These are phyloP conservation scores for Palythoa grandis DNA, from an alignment of 92 coral and sea anemone species.

Conservation along the genomic window DNA sequence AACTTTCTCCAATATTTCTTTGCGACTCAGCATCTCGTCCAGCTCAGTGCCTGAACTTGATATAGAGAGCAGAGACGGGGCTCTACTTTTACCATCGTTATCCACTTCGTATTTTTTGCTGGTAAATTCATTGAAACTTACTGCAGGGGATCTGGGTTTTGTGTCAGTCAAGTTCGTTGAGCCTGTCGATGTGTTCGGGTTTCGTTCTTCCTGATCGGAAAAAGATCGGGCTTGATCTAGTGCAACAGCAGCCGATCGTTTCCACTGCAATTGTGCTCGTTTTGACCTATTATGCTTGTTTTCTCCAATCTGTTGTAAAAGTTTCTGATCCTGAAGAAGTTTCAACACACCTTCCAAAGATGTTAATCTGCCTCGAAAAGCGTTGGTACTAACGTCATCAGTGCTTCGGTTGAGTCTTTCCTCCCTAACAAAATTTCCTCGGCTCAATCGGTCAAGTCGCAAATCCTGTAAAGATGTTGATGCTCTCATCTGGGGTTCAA, in stretches of 20 bases:
- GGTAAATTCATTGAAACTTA: slow-evolving; percentile 19
- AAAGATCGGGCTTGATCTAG: slow-evolving; percentile 64
- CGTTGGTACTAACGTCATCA: slow-evolving; percentile 34
- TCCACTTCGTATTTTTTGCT: slow-evolving; percentile 24
- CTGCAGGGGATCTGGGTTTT: slow-evolving; percentile 1
- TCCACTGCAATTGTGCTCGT: slow-evolving; percentile 84
- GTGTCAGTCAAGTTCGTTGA: background rate
- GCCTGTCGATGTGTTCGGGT: background rate
- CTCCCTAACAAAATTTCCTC: slow-evolving; percentile 38
- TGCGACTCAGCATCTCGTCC: slow-evolving; percentile 42
- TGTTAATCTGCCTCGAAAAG: slow-evolving; percentile 60
- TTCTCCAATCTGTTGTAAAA: slow-evolving; percentile 83
- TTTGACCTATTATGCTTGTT: slow-evolving; percentile 62
- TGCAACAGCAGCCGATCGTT: slow-evolving; percentile 84
- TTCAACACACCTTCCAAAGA: slow-evolving; percentile 85
- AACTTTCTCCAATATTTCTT: slow-evolving; percentile 73
- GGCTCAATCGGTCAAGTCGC: slow-evolving; percentile 2
- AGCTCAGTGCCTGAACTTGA: slow-evolving; percentile 40
- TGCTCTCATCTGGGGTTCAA: background rate
- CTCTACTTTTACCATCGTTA: slow-evolving; percentile 17
- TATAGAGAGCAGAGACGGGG: slow-evolving; percentile 8
- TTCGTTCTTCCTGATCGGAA: slow-evolving; percentile 56
- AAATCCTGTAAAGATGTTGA: slow-evolving; percentile 25
- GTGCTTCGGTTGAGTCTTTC: slow-evolving; percentile 33
- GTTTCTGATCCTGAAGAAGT: slow-evolving; percentile 88